Evolutionary conservation across 2,797 vertebrate genomes (phyloP).

Genomic region (Pempheris klunzingeri): DNA sequence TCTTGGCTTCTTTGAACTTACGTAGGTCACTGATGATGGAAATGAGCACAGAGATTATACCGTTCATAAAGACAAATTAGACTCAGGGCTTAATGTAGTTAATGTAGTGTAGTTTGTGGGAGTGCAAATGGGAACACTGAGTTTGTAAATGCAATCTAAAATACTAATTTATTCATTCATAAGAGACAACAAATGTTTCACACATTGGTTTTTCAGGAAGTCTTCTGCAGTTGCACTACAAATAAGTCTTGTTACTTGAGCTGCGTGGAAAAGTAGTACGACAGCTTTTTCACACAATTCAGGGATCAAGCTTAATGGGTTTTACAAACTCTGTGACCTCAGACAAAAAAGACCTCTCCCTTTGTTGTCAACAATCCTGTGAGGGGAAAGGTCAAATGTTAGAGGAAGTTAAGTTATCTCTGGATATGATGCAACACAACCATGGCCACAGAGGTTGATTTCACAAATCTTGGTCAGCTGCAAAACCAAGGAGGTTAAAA

Average conservation of each 20-base stretch:
- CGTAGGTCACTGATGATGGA: conserved; percentile 90
- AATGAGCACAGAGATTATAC: neutral
- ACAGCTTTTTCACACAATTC: neutral
- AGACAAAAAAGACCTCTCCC: neutral
- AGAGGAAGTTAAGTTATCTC: conserved; percentile 32
- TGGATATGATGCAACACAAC: conserved; percentile 2
- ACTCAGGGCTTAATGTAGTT: neutral
- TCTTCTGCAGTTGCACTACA: no score
- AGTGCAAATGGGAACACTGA: neutral
- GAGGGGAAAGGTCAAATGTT: conserved; percentile 18
- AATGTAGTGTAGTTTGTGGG: no score
- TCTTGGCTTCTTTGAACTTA: conserved; percentile 98
- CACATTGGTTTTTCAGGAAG: neutral
- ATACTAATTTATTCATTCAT: neutral
- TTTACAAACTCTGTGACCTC: neutral
- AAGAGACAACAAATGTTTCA: neutral
- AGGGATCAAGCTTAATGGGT: neutral
- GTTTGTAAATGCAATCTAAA: neutral
- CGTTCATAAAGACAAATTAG: neutral
- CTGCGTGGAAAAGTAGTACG: neutral
- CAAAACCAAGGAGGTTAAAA: conserved; percentile 13
- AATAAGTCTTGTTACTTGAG: no score
- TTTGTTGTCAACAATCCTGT: conserved; percentile 30
- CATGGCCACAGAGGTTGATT: conserved; percentile 7
- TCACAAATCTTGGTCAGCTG: neutral